Conservation (phyloP, 2,113 vertebrate species). For the Paraplagusia blochii region DNA sequence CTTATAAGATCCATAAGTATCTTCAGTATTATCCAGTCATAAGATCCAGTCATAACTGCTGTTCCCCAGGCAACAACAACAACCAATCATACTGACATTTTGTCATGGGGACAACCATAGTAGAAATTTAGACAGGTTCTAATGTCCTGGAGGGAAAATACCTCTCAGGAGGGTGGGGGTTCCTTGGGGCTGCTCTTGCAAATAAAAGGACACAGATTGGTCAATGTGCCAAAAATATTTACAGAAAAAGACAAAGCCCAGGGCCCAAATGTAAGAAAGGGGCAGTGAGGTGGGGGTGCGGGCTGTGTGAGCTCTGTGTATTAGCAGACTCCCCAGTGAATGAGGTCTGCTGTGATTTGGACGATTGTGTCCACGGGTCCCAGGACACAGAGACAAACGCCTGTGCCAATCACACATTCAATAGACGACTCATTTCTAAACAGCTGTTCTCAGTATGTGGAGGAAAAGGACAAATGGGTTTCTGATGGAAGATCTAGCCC, state of each 20-base stretch:
- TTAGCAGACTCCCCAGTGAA: conserved; percentile 40
- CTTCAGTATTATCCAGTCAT: too few species aligned
- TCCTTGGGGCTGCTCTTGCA: conserved; percentile 37
- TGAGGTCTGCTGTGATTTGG: conserved; percentile 54
- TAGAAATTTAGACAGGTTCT: conserved; percentile 30
- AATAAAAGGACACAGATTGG: conserved; percentile 24
- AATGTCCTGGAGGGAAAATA: conserved; percentile 25
- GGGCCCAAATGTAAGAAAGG: background rate
- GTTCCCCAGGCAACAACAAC: conserved; percentile 51
- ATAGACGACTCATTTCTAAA: conserved; percentile 36
- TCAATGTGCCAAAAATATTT: conserved; percentile 36
- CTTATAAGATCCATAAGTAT: conserved; percentile 29
- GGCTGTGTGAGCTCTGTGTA: conserved; percentile 14
- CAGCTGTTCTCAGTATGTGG: conserved; percentile 59
- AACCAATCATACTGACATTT: conserved; percentile 24
- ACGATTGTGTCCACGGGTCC: conserved; percentile 61
- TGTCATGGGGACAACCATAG: conserved; percentile 52
- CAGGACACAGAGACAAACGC: conserved; percentile 62
- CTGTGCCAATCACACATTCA: conserved; percentile 71
- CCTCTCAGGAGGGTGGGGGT: conserved; percentile 59
- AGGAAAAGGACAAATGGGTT: conserved; percentile 51
- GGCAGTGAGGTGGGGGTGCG: background rate
- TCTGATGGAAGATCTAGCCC: conserved; percentile 33
- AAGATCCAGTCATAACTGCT: too few species aligned
- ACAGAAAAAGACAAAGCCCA: conserved; percentile 41